A percentile compares a stretch with the other conserved stretches of the same genome.
These are phyloP conservation scores for Tenthredo scrophulariae DNA, from an alignment of 2,888 invertebrate genomes.

Conservation along the genomic window DNA sequence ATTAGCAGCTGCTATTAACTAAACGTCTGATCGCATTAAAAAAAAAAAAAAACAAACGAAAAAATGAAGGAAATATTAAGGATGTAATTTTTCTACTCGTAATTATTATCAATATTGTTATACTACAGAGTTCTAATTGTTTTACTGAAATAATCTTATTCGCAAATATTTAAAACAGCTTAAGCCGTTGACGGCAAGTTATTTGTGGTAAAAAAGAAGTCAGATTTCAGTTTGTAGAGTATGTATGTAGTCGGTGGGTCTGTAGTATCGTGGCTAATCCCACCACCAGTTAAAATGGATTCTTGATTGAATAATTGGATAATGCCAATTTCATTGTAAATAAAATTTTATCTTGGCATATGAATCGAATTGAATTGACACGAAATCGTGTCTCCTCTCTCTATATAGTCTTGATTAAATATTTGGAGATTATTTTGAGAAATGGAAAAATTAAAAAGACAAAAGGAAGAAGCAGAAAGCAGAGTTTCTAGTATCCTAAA, in stretches of 20 bases:
- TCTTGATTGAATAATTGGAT: not conserved
- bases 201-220: slow-evolving; percentile 2
- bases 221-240: not conserved
- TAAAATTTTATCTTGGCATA: slow-evolving; percentile 17
- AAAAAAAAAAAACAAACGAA: not conserved
- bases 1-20: not conserved
- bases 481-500: not conserved
- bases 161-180: not conserved
- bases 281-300: not conserved
- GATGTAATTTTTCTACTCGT: slow-evolving; percentile 38
- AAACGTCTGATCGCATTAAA: slow-evolving; percentile 1
- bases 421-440: not conserved
- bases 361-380: not conserved
- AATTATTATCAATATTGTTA: slow-evolving; percentile 19
- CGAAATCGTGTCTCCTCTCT: not conserved
- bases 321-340: slow-evolving; percentile 20
- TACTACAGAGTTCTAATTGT: not conserved
- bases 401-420: not conserved
- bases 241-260: not conserved
- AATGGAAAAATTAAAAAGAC: not conserved
- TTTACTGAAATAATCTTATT: not conserved
- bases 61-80: not conserved
- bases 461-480: not conserved
- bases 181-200: not conserved
- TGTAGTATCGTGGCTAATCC: not conserved